Evolutionary conservation across 2,113 vertebrate species (phyloP).

Genomic region (Ardeotis arabs): DNA sequence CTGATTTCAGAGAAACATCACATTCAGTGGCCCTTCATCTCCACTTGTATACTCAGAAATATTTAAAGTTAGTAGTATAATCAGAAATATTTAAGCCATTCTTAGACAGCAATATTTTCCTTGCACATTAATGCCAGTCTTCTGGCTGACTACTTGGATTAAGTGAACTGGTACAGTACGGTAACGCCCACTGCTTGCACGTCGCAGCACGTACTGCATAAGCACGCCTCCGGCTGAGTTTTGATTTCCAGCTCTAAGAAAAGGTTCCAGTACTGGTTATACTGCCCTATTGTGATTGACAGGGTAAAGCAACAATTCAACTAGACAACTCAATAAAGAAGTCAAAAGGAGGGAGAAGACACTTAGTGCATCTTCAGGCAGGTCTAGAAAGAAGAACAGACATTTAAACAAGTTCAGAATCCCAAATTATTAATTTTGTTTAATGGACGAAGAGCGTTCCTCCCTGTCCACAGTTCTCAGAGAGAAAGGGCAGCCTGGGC

Average conservation of each 20-base stretch:
- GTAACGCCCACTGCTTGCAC: background rate
- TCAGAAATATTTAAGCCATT: background rate
- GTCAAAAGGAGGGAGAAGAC: background rate
- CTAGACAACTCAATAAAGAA: background rate
- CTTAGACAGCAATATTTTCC: background rate
- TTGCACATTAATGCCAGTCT: background rate
- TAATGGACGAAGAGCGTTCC: background rate
- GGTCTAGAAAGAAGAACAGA: background rate
- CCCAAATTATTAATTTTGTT: background rate
- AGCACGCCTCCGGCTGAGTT: background rate
- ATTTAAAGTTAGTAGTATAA: background rate
- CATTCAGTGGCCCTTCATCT: background rate
- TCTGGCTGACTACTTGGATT: background rate
- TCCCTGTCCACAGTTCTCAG: background rate
- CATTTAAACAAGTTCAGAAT: background rate
- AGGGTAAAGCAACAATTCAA: background rate
- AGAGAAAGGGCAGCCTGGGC: background rate
- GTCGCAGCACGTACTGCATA: background rate
- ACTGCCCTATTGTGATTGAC: background rate
- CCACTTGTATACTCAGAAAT: background rate
- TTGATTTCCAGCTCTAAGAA: background rate
- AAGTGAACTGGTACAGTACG: background rate
- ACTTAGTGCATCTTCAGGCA: background rate
- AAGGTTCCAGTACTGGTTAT: constrained; percentile 4
- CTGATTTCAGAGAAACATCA: background rate